phyloP scores from a whole-genome alignment of 92 coral and sea anemone species.

The Umimayanthus chanpuru region DNA sequence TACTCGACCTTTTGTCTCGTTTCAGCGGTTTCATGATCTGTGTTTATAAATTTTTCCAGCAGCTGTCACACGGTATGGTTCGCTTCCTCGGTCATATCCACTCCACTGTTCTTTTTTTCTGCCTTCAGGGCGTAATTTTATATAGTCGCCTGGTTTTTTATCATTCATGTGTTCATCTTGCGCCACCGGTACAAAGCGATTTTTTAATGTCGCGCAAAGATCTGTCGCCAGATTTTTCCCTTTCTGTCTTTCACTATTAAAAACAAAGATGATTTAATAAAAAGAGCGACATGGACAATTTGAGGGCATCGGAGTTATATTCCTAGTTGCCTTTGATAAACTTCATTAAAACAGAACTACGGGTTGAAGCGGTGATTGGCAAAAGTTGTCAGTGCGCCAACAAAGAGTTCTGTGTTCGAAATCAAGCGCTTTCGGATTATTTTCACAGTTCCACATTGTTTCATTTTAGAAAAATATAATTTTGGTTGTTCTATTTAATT shows the following conservation, averaged over 20 bases:
- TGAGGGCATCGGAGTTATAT: background rate
- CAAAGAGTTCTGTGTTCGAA: background rate
- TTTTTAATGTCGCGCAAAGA: background rate
- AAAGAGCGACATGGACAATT: background rate
- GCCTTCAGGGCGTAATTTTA: conserved; percentile 39
- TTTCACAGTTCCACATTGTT: background rate
- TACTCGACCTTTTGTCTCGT: conserved; percentile 16
- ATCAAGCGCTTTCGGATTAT: background rate
- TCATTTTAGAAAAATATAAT: conserved; percentile 7
- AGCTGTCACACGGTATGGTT: conserved; percentile 31
- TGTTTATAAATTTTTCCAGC: conserved; percentile 1
- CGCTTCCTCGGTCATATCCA: background rate
- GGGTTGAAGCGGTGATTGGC: background rate
- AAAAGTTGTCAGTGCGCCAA: background rate
- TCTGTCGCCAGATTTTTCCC: conserved; percentile 6
- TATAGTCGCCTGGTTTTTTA: conserved; percentile 6
- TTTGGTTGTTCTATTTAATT: conserved; percentile 4
- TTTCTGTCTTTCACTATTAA: background rate
- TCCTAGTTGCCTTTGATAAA: background rate
- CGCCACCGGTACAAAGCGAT: conserved; percentile 8
- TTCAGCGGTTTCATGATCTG: conserved; percentile 34
- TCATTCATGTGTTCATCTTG: conserved; percentile 7
- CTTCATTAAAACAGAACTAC: background rate
- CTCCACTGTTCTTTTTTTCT: conserved; percentile 28
- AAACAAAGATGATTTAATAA: conserved; percentile 4